Conservation (phyloP, 2,888 invertebrate genomes). For the Brachyptera putata region DNA sequence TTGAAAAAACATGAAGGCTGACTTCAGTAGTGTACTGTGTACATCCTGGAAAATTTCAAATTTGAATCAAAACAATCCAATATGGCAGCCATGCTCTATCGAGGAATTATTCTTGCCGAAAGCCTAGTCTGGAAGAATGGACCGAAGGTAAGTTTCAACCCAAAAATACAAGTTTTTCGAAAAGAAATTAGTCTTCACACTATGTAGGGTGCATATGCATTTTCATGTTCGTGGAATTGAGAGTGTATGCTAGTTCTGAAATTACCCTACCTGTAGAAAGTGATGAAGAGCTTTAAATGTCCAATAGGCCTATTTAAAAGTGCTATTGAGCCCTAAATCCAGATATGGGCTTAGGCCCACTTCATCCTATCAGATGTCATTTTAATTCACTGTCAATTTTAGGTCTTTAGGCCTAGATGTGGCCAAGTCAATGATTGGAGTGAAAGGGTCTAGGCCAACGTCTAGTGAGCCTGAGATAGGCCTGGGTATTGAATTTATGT, state of each 20-base stretch:
- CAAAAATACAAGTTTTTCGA: background rate
- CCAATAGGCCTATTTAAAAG: background rate
- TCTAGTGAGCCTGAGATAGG: background rate
- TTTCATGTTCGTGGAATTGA: background rate
- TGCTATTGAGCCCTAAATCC: background rate
- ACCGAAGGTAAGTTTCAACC: conserved; percentile 58
- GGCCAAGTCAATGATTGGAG: no score
- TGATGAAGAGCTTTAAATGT: background rate
- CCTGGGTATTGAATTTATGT: background rate
- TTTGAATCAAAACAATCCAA: no score
- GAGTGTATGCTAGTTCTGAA: background rate
- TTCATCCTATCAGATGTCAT: no score
- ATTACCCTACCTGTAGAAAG: background rate
- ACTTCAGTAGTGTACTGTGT: no score
- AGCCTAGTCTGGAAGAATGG: conserved; percentile 63
- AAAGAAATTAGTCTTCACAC: background rate
- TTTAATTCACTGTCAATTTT: no score
- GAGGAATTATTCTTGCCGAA: conserved; percentile 66
- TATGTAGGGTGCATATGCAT: background rate
- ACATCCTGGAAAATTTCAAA: no score
- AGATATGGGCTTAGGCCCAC: background rate
- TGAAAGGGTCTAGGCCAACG: no score
- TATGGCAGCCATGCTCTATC: conserved; percentile 77
- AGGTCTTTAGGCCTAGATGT: no score
- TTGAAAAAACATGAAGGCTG: no score